phyloP scores from a whole-genome alignment of 1,140 invertebrate genomes.

The Nasonia vitripennis region DNA sequence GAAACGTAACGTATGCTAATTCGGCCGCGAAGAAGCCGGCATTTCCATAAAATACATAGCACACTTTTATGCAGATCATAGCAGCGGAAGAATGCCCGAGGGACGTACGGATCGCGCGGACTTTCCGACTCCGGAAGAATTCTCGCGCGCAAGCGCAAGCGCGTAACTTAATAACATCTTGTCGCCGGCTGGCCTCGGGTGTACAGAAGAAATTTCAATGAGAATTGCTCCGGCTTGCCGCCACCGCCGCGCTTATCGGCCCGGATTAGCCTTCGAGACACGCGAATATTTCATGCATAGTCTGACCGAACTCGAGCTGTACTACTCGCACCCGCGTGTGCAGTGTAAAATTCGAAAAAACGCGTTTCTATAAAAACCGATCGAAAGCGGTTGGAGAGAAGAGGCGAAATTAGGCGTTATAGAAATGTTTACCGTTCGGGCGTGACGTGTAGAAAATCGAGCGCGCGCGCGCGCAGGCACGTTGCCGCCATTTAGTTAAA shows the following conservation, averaged over 20 bases:
- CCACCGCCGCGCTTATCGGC: not conserved
- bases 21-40: not conserved
- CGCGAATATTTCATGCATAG: not conserved
- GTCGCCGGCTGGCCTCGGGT: not conserved
- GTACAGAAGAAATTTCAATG: not conserved
- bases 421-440: constrained; percentile 35
- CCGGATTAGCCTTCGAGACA: not conserved
- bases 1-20: constrained; percentile 21
- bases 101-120: not conserved
- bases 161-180: constrained; percentile 11
- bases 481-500: constrained; percentile 40
- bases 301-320: not conserved
- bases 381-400: too few species aligned
- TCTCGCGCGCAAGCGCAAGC: not conserved
- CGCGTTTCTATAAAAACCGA: too few species aligned
- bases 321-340: not conserved
- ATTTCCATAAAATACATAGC: constrained; percentile 10
- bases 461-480: not conserved
- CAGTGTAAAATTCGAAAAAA: too few species aligned
- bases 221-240: not conserved
- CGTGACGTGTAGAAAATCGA: constrained; percentile 4
- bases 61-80: constrained; percentile 25
- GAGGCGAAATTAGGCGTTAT: constrained; percentile 28
- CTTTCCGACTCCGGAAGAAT: not conserved
- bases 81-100: not conserved